These are phyloP conservation scores for Drosophila nigricruria DNA, from an alignment of 2,888 invertebrate species.

Conservation along the genomic window DNA sequence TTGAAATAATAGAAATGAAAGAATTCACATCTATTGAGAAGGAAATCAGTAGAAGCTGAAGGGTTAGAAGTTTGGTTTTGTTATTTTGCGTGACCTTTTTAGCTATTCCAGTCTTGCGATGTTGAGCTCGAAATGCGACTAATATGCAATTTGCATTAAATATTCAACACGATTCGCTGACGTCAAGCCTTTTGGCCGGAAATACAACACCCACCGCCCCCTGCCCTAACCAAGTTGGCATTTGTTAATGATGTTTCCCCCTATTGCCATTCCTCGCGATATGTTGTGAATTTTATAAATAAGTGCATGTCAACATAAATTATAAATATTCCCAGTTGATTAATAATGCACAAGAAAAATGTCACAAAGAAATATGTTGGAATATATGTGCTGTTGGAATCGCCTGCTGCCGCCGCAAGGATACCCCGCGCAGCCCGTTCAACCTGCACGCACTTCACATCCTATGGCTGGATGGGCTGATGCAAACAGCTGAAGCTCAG, in stretches of 20 bases:
- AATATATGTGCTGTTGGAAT: slow-evolving; percentile 29
- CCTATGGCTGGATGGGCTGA: no score
- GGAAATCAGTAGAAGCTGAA: slow-evolving; percentile 30
- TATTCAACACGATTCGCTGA: slow-evolving; percentile 43
- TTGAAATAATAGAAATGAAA: slow-evolving; percentile 25
- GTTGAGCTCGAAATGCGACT: slow-evolving; percentile 38
- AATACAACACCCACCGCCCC: slow-evolving; percentile 22
- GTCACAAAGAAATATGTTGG: slow-evolving; percentile 71
- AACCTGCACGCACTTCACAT: slow-evolving; percentile 36
- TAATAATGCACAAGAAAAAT: slow-evolving; percentile 73
- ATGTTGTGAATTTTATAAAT: slow-evolving; percentile 61
- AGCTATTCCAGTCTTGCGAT: slow-evolving; percentile 7
- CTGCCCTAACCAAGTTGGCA: slow-evolving; percentile 3
- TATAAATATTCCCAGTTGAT: slow-evolving; percentile 75
- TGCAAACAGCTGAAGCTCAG: neutral
- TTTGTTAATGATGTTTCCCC: slow-evolving; percentile 51
- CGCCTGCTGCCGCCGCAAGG: slow-evolving; percentile 5
- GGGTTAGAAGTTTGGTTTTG: slow-evolving; percentile 33
- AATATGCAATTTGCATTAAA: slow-evolving; percentile 61
- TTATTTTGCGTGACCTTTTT: slow-evolving; percentile 46
- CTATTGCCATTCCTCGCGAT: slow-evolving; percentile 33
- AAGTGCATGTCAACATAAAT: slow-evolving; percentile 80
- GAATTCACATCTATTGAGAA: slow-evolving; percentile 31
- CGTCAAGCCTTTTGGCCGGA: slow-evolving; percentile 29
- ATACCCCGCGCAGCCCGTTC: slow-evolving; percentile 1